Evolutionary conservation across 1,140 invertebrate genomes (phyloP), one percentile per base, ranked within the genome.

Genomic region (Adoxophyes honmai): DNA sequence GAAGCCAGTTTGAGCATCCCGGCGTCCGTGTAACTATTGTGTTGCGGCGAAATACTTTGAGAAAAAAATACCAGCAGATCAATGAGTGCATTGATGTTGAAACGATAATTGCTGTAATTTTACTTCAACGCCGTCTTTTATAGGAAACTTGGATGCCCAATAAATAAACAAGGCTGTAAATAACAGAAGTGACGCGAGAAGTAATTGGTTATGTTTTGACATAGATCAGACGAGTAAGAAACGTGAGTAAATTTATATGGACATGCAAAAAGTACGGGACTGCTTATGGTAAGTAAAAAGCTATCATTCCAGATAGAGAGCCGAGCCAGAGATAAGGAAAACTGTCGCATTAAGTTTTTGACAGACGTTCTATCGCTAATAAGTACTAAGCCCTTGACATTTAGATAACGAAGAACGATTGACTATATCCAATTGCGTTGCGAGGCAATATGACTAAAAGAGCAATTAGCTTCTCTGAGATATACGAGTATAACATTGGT

Each of bases 161-260:
- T 83, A 78, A 83, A 81, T 80, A 78, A 73, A 79, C 69, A 65
- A 62, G 69, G 68, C 69, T 75, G 73, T 83, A 81, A 81, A 84
- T 81, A 81, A 78, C 70, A 64, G 61, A 73, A 74, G 64, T 80
- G 81, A 84, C 81, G 78, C 60, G 78, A 69, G 61, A 66, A 78
- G 73, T 84, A 81, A 84, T 84, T 84, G 78, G 77, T 68, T 75
- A 66, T 60, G 66, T 67, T 67, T 70, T 68, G 57, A 71, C 70
- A 75, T 75, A 66, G 63, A 75, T 74, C 74, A 75, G 69, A 73
- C 66, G 66, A 38, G 51, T 57, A 66, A 65, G 62, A 66, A 66
- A 63, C 62, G 18, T 48, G 16, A n/a, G 42, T 48, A 48, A 16
- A 21, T 48, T 28, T 0, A 11, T 48, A 28, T 10, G 42, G 9